Base-by-base conservation (phyloP, 2,888 invertebrate genomes). In the Hofmannophila pseudospretella region DNA sequence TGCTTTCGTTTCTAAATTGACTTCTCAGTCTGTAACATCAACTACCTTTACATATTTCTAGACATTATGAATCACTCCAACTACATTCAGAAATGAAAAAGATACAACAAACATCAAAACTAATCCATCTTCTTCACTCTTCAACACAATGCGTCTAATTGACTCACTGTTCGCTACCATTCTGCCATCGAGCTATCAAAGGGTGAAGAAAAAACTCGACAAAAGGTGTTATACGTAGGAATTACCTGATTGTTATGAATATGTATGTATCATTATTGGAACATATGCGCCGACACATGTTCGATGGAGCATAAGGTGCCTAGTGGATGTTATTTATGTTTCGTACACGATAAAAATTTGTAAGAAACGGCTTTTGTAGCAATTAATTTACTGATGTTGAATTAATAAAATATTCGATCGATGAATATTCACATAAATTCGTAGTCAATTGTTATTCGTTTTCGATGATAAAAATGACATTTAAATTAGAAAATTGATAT, bases 271-370 rank as follows among this genome's bases (percentile, higher is more conserved):
- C 57, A 72, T 69, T 69, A 68, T 58, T 48, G 41, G 36, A 67
- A 51, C 79, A 80, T 80, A 66, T 79, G 80, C 59, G 54, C 74
- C n/a, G 60, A 69, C 80, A 80, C 76, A 78, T 79, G 80, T 68
- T 45, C 69, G 59, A 66, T 72, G 71, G 67, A 68, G 56, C 78
- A 73, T 72, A 73, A 51, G 74, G 77, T 51, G 32, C 43, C 53
- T 70, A 61, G 62, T 66, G 58, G 54, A 54, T 58, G 58, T 54
- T 23, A 23, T 23, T 60, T 49, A 52, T 54, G 52, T 58, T 67
- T 62, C 61, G 58, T 57, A 46, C 51, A 46, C 58, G 56, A 50
- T 67, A 64, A 57, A 66, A 64, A 61, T 68, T 25, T 60, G 63
- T 64, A 60, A 56, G 59, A 51, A 53, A 45, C 42, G 42, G 34